These are phyloP conservation scores for Nomada hirtipes DNA, from an alignment of 2,888 invertebrate genomes.

Conservation along the genomic window DNA sequence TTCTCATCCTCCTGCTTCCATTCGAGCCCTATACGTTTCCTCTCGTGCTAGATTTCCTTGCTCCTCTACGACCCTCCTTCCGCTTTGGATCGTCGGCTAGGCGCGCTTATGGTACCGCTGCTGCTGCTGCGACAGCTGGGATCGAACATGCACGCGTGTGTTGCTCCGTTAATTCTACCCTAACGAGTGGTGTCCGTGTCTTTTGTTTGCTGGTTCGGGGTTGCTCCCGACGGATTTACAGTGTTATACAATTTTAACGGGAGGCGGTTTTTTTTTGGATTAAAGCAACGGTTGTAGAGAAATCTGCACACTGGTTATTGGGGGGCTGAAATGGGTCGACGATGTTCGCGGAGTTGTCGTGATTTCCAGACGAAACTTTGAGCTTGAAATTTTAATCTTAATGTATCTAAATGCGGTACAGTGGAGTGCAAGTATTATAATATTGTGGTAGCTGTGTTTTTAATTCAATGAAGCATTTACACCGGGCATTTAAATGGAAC, in stretches of 20 bases:
- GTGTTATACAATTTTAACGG: not conserved
- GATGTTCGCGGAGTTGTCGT: not conserved
- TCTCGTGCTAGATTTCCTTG: constrained; percentile 40
- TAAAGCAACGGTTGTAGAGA: too few relatives aligned
- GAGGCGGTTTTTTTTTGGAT: too few relatives aligned
- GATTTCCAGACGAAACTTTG: not conserved
- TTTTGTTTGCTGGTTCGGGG: constrained; percentile 7
- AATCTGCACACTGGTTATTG: not conserved
- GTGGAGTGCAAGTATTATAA: too few relatives aligned
- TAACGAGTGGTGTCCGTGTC: constrained; percentile 7
- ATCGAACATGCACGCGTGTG: constrained; percentile 41
- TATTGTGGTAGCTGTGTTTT: too few relatives aligned
- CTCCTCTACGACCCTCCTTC: constrained; percentile 30
- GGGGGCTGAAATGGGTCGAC: too few relatives aligned
- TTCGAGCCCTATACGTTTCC: constrained; percentile 42
- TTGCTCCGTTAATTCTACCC: constrained; percentile 38
- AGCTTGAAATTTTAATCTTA: too few relatives aligned
- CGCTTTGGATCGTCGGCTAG: constrained; percentile 27
- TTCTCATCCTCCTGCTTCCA: constrained; percentile 27
- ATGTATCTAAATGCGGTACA: too few relatives aligned
- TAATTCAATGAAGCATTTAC: too few relatives aligned
- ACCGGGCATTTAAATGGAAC: too few relatives aligned
- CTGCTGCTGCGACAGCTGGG: constrained; percentile 32
- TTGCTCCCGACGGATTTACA: not conserved
- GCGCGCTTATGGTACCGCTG: constrained; percentile 32